These are phyloP conservation scores for Catotricha subobsoleta DNA, from an alignment of 2,888 invertebrate species.

Conservation along the genomic window DNA sequence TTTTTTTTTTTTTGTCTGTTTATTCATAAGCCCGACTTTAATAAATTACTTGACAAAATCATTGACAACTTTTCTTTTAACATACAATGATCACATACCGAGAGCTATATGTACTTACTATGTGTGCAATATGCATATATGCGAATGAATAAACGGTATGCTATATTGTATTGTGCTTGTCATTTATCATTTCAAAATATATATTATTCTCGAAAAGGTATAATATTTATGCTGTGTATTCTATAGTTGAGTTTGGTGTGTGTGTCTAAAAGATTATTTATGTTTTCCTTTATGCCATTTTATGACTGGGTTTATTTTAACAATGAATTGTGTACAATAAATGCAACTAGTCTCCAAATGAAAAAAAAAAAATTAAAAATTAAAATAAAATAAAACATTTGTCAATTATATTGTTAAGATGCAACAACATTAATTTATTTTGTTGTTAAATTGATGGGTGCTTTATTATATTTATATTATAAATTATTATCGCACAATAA, in stretches of 20 bases:
- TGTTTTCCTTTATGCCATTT: constrained; percentile 2
- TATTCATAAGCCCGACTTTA: neutral
- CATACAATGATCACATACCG: too few relatives aligned
- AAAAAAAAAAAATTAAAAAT: neutral
- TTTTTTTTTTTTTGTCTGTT: neutral
- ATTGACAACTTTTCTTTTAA: constrained; percentile 3
- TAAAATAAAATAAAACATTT: constrained; percentile 3
- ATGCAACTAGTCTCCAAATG: neutral
- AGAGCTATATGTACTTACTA: too few relatives aligned
- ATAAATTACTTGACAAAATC: constrained; percentile 2
- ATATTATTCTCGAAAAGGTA: neutral
- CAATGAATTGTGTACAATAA: constrained; percentile 1
- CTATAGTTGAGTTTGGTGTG: neutral
- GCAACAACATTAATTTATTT: constrained; percentile 4
- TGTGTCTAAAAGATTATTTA: constrained; percentile 3
- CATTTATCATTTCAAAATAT: neutral
- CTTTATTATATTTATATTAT: too few relatives aligned
- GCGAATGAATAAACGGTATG: neutral
- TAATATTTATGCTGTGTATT: neutral
- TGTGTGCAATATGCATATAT: neutral
- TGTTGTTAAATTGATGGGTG: neutral
- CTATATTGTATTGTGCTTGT: neutral
- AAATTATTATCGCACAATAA: too few relatives aligned
- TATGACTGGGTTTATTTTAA: constrained; percentile 2
- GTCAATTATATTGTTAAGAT: neutral